Percentiles rank a stretch among this genome's conserved stretches.
These are phyloP conservation scores for Hephaestus fuliginosus DNA, from an alignment of 2,797 vertebrate genomes.

Conservation along the genomic window DNA sequence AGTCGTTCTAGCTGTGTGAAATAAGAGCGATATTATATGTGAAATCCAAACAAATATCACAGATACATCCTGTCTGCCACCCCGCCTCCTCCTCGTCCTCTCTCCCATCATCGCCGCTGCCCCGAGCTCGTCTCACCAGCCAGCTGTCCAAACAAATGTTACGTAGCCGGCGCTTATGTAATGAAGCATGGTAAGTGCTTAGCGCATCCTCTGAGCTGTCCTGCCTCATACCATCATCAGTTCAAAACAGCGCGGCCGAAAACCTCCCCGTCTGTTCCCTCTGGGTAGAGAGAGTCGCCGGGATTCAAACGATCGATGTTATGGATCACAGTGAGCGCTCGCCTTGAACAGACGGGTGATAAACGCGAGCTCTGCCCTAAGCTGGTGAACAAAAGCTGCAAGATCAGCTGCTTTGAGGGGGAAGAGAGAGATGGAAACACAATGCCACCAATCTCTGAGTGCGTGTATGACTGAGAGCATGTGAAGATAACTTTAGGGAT, in stretches of 20 bases:
- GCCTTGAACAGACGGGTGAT: constrained; percentile 18
- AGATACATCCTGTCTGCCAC: constrained; percentile 24
- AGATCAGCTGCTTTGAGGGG: constrained; percentile 41
- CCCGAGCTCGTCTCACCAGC: constrained; percentile 69
- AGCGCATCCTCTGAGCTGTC: constrained; percentile 63
- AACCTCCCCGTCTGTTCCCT: constrained; percentile 11
- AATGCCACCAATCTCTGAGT: constrained; percentile 4
- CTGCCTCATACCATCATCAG: constrained; percentile 50
- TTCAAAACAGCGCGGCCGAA: constrained; percentile 27
- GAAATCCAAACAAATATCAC: constrained; percentile 34
- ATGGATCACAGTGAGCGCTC: constrained; percentile 42
- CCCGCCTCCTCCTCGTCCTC: constrained; percentile 16
- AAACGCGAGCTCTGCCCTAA: constrained; percentile 29
- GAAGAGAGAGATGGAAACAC: constrained; percentile 1
- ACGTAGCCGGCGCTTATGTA: constrained; percentile 80
- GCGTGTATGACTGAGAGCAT: constrained; percentile 24
- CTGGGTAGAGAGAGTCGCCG: neutral
- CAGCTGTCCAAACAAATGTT: constrained; percentile 84
- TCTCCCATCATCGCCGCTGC: constrained; percentile 51
- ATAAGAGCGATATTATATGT: neutral
- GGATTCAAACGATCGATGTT: constrained; percentile 16
- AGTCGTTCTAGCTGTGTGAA: neutral
- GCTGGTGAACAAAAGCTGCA: constrained; percentile 50
- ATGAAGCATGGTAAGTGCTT: constrained; percentile 68
- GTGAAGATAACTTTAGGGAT: constrained; percentile 39